These are phyloP conservation scores for Mungos mungo DNA, from an alignment of 2,113 vertebrate genomes.

Conservation along the genomic window DNA sequence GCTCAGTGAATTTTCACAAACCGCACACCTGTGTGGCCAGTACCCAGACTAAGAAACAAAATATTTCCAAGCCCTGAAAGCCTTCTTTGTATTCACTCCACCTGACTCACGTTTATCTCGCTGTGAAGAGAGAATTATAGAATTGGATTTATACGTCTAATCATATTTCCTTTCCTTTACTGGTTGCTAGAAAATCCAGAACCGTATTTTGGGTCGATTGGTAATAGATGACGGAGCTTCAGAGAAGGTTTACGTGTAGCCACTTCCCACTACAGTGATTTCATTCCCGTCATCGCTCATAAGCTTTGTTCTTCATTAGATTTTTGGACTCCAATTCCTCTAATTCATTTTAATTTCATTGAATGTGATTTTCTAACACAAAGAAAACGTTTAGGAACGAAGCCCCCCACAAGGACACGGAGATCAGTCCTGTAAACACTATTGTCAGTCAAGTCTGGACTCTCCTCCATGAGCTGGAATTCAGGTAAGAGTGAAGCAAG, in stretches of 20 bases:
- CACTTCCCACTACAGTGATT: not conserved
- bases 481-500: not conserved
- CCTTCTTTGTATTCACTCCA: too few relatives aligned
- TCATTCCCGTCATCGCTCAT: not conserved
- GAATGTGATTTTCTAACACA: not conserved
- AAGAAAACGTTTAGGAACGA: not conserved
- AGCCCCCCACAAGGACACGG: fast-evolving
- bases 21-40: not conserved
- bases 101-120: not conserved
- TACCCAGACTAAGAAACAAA: not conserved
- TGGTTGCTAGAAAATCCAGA: not conserved
- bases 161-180: not conserved
- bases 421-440: fast-evolving
- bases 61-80: not conserved
- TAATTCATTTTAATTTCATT: not conserved
- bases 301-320: not conserved
- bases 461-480: not conserved
- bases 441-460: not conserved
- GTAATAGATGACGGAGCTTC: not conserved
- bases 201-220: not conserved
- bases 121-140: not conserved
- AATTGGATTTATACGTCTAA: not conserved
- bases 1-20: not conserved
- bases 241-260: not conserved
- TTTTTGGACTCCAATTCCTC: not conserved